A percentile compares a stretch with the other conserved stretches of the same genome.
phyloP scores from a whole-genome alignment of 2,113 vertebrate genomes.

The Nematolebias whitei region DNA sequence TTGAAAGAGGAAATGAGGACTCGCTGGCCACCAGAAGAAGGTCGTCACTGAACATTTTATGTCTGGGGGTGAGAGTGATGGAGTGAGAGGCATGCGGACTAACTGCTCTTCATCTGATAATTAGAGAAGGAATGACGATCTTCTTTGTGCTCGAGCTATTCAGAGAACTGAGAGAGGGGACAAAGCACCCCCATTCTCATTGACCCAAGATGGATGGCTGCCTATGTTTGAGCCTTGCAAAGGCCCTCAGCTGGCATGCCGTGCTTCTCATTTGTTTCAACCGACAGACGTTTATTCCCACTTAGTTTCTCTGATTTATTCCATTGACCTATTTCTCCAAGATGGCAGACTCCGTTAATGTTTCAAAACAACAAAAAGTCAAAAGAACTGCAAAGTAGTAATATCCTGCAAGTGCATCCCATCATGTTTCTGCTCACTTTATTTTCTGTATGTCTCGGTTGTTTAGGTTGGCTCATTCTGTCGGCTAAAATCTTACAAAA shows the following conservation, averaged over 20 bases:
- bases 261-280: slow-evolving; percentile 33
- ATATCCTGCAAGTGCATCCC: too few relatives aligned
- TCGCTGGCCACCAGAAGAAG: slow-evolving; percentile 40
- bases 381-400: too few relatives aligned
- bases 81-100: slow-evolving; percentile 52
- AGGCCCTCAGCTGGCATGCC: slow-evolving; percentile 47
- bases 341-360: neutral
- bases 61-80: slow-evolving; percentile 53
- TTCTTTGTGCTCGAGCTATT: slow-evolving; percentile 78
- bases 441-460: too few relatives aligned
- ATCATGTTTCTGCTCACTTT: too few relatives aligned
- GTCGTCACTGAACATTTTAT: slow-evolving; percentile 55
- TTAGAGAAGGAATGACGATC: slow-evolving; percentile 75
- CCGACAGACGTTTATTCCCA: slow-evolving; percentile 47
- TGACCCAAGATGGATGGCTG: slow-evolving; percentile 52
- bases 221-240: slow-evolving; percentile 42
- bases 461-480: too few relatives aligned
- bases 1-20: slow-evolving; percentile 32
- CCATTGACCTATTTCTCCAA: slow-evolving; percentile 58
- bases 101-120: slow-evolving; percentile 67
- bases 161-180: slow-evolving; percentile 64
- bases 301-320: slow-evolving; percentile 46
- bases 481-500: too few relatives aligned
- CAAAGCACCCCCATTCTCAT: slow-evolving; percentile 66
- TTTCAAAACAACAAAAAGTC: neutral